A percentile compares a stretch with the other conserved stretches of the same genome.
phyloP scores from a whole-genome alignment of 1,140 invertebrate genomes.

The Chrysomallon squamiferum region DNA sequence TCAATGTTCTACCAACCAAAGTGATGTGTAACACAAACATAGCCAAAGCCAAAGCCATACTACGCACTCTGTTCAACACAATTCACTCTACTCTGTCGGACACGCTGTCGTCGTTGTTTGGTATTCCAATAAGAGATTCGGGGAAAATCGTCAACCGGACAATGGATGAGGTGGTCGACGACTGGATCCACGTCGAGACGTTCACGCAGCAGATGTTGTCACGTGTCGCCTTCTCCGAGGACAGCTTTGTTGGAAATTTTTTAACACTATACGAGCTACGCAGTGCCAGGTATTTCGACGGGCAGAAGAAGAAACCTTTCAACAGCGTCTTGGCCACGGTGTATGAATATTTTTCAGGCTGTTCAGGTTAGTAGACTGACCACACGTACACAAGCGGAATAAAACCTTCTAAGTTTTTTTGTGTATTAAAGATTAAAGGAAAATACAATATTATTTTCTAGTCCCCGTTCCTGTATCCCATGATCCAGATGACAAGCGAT shows the following conservation, averaged over 20 bases:
- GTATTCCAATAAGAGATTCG: conserved; percentile 13
- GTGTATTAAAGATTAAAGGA: no score
- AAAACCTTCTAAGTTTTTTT: no score
- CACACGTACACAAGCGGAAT: no score
- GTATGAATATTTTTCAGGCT: background rate
- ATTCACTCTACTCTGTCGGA: conserved; percentile 14
- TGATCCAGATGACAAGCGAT: no score
- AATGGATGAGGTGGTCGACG: conserved; percentile 10
- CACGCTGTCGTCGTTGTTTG: conserved; percentile 10
- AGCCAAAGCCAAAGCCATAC: background rate
- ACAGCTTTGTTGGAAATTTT: background rate
- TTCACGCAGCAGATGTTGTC: background rate
- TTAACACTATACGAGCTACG: background rate
- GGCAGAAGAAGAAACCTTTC: background rate
- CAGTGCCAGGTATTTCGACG: background rate
- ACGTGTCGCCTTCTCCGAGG: no score
- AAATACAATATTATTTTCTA: no score
- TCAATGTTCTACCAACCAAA: conserved; percentile 21
- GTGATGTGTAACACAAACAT: conserved; percentile 14
- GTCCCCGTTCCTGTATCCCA: no score
- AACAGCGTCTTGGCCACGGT: background rate
- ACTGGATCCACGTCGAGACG: background rate
- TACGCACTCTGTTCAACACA: conserved; percentile 10
- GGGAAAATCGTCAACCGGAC: conserved; percentile 24
- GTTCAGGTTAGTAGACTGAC: background rate